A percentile compares a stretch with the other conserved stretches of the same genome.
Evolutionary conservation across 2,113 vertebrate species (phyloP).

Genomic region (Saccopteryx bilineata): DNA sequence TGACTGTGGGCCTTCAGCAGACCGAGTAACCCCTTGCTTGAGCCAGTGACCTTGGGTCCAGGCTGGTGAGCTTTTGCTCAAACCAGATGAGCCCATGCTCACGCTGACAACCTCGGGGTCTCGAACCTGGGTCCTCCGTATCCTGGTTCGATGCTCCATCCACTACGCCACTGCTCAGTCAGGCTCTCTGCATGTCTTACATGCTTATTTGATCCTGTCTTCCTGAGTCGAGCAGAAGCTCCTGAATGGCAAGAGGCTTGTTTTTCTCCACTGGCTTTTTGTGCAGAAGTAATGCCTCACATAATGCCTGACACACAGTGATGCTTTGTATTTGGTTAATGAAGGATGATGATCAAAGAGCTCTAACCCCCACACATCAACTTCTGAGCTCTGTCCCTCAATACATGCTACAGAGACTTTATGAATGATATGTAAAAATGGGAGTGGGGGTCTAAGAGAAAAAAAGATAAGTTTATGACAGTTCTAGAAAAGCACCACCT

Average conservation of each 20-base stretch:
- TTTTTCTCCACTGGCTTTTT: background rate
- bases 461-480: background rate
- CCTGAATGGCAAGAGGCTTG: background rate
- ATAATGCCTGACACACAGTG: background rate
- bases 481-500: background rate
- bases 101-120: too few relatives aligned
- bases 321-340: background rate
- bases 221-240: background rate
- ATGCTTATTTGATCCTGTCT: background rate
- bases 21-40: too few relatives aligned
- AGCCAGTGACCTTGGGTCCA: too few relatives aligned
- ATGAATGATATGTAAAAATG: background rate
- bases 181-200: too few relatives aligned
- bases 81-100: too few relatives aligned
- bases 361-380: background rate
- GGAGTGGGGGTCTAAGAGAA: too few relatives aligned
- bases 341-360: background rate
- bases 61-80: too few relatives aligned
- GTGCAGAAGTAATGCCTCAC: background rate
- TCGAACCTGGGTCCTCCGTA: too few relatives aligned
- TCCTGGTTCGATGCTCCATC: too few relatives aligned
- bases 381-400: background rate
- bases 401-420: background rate
- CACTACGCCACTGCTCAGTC: too few relatives aligned
- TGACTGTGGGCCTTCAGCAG: too few relatives aligned